Percentiles rank a stretch among this genome's conserved stretches.
These are phyloP conservation scores for Nipponia nippon DNA, from an alignment of 2,113 vertebrate genomes.

Conservation along the genomic window DNA sequence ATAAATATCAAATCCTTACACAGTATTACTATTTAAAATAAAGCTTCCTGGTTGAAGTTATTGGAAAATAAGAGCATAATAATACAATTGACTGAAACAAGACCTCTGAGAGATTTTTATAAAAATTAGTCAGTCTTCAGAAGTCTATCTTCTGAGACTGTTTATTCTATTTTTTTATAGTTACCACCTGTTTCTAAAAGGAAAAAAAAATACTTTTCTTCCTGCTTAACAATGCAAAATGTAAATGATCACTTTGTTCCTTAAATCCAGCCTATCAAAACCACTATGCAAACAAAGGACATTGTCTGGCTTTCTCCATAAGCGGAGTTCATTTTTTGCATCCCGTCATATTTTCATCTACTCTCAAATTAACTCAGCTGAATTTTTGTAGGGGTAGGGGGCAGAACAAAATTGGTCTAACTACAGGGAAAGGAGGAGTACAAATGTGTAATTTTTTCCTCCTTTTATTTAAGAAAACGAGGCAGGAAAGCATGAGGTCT, in stretches of 20 bases:
- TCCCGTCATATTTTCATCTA: not conserved
- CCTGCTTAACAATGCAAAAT: not conserved
- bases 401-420: not conserved
- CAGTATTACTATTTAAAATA: not conserved
- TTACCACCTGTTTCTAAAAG: not conserved
- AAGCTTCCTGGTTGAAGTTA: not conserved
- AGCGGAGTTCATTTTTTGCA: not conserved
- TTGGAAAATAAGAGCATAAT: not conserved
- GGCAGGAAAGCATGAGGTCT: not conserved
- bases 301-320: not conserved
- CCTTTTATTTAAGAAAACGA: not conserved
- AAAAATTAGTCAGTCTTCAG: not conserved
- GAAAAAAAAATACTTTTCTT: not conserved
- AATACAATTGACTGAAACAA: not conserved
- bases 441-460: not conserved
- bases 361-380: not conserved
- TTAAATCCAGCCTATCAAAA: not conserved
- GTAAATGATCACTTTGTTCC: not conserved
- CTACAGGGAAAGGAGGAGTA: not conserved
- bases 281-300: not conserved
- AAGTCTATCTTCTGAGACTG: not conserved
- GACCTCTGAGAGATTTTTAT: not conserved
- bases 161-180: not conserved
- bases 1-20: not conserved
- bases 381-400: not conserved